Evolutionary conservation across 2,113 vertebrate species (phyloP).

Genomic region (Gorsachius goisagi): DNA sequence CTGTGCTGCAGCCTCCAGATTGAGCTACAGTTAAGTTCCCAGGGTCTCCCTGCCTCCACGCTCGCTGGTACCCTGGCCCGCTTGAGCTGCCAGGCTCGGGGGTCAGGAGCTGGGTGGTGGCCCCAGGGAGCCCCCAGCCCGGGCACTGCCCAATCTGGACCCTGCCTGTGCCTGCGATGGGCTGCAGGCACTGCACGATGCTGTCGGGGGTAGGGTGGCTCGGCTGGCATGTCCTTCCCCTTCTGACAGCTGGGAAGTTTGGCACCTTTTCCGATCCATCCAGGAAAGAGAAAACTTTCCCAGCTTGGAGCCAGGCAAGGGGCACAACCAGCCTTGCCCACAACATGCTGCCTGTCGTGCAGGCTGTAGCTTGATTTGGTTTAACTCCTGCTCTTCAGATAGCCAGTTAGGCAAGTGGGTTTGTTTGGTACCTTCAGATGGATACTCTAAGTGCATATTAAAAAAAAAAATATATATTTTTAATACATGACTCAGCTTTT

Average conservation of each 20-base stretch:
- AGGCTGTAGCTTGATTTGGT: background rate
- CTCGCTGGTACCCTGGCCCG: fast-evolving
- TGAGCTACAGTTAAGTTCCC: fast-evolving
- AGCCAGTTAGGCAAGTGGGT: fast-evolving
- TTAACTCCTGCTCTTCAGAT: background rate
- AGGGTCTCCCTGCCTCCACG: background rate
- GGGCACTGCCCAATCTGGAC: fast-evolving
- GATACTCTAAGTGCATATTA: background rate
- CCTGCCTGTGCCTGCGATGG: background rate
- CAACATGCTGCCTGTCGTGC: fast-evolving
- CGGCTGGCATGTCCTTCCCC: background rate
- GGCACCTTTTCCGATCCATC: background rate
- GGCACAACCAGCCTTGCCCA: background rate
- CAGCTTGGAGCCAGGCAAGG: background rate
- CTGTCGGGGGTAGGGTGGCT: too few species aligned
- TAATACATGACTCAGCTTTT: background rate
- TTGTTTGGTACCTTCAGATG: background rate
- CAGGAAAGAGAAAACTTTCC: background rate
- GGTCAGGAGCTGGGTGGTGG: background rate
- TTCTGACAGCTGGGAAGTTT: fast-evolving
- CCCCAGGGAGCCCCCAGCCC: background rate
- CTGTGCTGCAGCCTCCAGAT: background rate
- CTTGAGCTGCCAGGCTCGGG: background rate
- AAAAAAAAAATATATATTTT: background rate
- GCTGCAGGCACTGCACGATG: background rate